These are phyloP conservation scores for Leucania comma DNA, from an alignment of 2,888 invertebrate genomes.

Conservation along the genomic window DNA sequence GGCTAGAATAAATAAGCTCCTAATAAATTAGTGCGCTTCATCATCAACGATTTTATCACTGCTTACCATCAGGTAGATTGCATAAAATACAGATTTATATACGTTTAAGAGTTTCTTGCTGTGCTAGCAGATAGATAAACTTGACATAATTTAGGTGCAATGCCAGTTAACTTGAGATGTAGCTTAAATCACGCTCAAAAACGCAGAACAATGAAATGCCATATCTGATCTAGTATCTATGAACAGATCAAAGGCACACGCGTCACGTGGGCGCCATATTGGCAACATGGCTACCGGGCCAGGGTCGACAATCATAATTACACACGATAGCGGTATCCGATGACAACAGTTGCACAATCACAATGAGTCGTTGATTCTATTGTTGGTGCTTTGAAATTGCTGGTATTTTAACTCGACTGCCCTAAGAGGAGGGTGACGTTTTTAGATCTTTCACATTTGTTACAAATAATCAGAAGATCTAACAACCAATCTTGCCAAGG, in stretches of 20 bases:
- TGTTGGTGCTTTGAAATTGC: slow-evolving; percentile 42
- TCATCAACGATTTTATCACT: too few relatives aligned
- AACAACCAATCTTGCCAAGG: too few relatives aligned
- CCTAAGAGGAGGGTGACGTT: too few relatives aligned
- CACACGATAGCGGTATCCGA: slow-evolving; percentile 69
- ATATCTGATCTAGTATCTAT: slow-evolving; percentile 62
- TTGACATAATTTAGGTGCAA: slow-evolving; percentile 20
- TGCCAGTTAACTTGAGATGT: slow-evolving; percentile 22
- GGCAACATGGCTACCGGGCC: slow-evolving; percentile 73
- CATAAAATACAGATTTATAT: background rate
- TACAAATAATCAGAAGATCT: background rate
- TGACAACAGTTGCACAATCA: slow-evolving; percentile 71
- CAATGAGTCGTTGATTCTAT: slow-evolving; percentile 62
- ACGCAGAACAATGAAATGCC: slow-evolving; percentile 54
- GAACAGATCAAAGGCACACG: slow-evolving; percentile 56
- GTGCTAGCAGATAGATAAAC: background rate
- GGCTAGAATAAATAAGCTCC: too few relatives aligned
- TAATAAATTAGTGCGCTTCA: too few relatives aligned
- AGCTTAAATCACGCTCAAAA: slow-evolving; percentile 9
- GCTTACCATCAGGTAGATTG: too few relatives aligned
- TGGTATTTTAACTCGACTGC: background rate
- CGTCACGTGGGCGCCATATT: slow-evolving; percentile 71
- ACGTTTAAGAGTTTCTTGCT: background rate
- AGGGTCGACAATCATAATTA: slow-evolving; percentile 73
- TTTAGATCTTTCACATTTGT: background rate